phyloP scores from a whole-genome alignment of 2,888 invertebrate species.

The Bellardia pandia region DNA sequence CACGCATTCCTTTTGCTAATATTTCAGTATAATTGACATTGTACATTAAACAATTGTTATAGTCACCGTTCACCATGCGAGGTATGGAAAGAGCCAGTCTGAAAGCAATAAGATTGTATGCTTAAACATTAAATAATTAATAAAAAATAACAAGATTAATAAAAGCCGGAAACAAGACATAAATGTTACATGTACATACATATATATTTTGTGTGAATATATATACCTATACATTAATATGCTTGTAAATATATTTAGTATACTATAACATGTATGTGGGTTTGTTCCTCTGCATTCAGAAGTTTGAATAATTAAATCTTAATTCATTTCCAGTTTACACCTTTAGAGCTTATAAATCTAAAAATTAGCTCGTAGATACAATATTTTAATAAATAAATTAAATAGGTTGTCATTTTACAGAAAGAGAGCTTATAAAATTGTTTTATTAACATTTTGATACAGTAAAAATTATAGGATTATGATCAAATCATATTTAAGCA shows the following conservation, averaged over 20 bases:
- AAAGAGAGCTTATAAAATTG: no score
- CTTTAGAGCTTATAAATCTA: background rate
- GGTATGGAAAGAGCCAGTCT: slow-evolving; percentile 91
- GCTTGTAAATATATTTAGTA: no score
- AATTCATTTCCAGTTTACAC: background rate
- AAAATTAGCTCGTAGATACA: background rate
- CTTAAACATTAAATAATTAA: slow-evolving; percentile 4
- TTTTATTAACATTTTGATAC: no score
- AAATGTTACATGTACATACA: background rate
- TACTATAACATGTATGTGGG: background rate
- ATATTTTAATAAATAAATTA: no score
- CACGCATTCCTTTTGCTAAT: slow-evolving; percentile 86
- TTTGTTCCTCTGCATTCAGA: background rate
- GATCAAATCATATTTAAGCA: no score
- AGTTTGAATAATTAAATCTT: background rate
- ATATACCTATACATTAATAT: no score
- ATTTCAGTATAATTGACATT: slow-evolving; percentile 89
- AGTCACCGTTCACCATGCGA: slow-evolving; percentile 85
- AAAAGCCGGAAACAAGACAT: slow-evolving; percentile 10
- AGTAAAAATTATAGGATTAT: no score
- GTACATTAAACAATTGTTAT: slow-evolving; percentile 91
- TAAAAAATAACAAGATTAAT: slow-evolving; percentile 27
- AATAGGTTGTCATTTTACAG: no score
- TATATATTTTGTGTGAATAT: background rate
- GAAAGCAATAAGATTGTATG: slow-evolving; percentile 79